Evolutionary conservation across 1,140 invertebrate genomes (phyloP), one percentile per base, ranked within the genome.

Genomic region (Leptonema lineaticorne): DNA sequence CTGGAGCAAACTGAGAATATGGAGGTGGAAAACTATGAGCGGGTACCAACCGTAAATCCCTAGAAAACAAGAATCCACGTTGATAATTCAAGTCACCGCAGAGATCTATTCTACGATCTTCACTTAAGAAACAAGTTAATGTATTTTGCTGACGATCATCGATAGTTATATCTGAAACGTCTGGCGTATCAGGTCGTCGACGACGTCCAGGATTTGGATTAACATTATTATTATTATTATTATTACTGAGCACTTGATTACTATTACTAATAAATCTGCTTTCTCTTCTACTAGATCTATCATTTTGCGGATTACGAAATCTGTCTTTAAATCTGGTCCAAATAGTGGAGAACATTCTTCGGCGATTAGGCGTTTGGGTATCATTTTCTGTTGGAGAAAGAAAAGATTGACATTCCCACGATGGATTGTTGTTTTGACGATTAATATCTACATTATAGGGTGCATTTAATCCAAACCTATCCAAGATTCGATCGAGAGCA

Each of bases 1-100:
- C 84, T 29, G 74, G 78, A 71, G 84, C 78, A 0, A 84, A 79
- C 70, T 86, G 84, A 20, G 78, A 82, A 72, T 87, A 87, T 0
- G 86, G 84, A 0, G 86, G 86, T 0, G 86, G 86, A 22, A 64
- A 64, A 30, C 37, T 64, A 9, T 63, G 81, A 76, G 1, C 78
- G 70, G 9, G 79, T 76, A 48, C 76, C 64, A 22, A 79, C 78
- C 22, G 81, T 76, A 73, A 81, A 77, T 69, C 81, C 77, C 37
- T 66, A 59, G 18, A 58, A 30, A 56, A 67, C 66, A 3, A 76
- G 64, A 1, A 41, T 68, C n/a, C 68, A 57, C 63, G 0, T 63
- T 64, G 27, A 65, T 65, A 70, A 57, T 27, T 63, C 16, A 68
- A 14, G 2, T 68, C 68, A 9, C 59, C 63, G 33, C 65, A 69